Evolutionary conservation across 2,113 vertebrate genomes (phyloP).

Genomic region (Ailuropoda melanoleuca): DNA sequence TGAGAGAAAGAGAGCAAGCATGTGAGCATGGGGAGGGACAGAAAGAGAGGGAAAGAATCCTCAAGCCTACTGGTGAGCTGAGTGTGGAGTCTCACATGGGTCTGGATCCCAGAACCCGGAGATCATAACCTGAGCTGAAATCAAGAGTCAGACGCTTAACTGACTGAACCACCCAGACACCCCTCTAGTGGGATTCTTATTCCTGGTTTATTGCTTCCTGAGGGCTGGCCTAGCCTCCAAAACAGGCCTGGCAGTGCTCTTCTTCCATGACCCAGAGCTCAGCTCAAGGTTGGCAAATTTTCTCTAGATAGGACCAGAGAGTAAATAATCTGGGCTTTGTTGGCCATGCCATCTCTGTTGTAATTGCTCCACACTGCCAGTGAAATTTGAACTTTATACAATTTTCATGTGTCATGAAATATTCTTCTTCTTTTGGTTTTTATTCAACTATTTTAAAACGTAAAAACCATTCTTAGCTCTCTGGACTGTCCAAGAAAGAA

Average conservation of each 20-base stretch:
- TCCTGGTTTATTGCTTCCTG: not conserved
- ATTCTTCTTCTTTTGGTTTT: not conserved
- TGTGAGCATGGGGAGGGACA: not conserved
- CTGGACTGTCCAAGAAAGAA: not conserved
- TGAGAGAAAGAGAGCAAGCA: not conserved
- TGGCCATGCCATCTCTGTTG: not conserved
- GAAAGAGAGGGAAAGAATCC: not conserved
- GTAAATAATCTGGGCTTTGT: not conserved
- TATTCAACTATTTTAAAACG: not conserved
- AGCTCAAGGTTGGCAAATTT: not conserved
- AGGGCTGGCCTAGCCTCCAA: not conserved
- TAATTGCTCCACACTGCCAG: not conserved
- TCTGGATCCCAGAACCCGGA: not conserved
- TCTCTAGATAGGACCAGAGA: not conserved
- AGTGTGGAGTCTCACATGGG: not conserved
- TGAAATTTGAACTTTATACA: conserved; percentile 5
- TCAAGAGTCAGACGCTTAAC: not conserved
- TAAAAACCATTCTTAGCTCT: not conserved
- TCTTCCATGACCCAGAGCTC: not conserved
- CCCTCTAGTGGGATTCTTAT: not conserved
- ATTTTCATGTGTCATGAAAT: not conserved
- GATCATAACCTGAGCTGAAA: not conserved
- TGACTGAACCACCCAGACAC: not conserved
- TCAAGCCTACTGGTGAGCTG: not conserved
- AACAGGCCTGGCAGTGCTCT: not conserved